phyloP scores from a whole-genome alignment of 2,797 vertebrate genomes.

The Poeciliopsis gracilis region DNA sequence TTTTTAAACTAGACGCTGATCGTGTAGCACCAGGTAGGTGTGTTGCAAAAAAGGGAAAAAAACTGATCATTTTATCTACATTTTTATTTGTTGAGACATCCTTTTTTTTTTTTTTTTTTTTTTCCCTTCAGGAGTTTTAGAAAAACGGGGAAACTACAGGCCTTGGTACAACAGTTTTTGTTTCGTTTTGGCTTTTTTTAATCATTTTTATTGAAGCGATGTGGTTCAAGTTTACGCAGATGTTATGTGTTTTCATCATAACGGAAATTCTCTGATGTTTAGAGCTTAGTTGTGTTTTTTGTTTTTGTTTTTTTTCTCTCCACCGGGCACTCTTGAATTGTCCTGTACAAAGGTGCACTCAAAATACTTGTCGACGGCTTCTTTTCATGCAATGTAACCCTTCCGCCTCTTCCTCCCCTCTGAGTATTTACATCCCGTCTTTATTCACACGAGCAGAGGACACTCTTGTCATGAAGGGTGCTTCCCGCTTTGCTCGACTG shows the following conservation, averaged over 20 bases:
- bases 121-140: constrained; percentile 20
- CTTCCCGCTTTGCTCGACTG: constrained; percentile 51
- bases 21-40: constrained; percentile 67
- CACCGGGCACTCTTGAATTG: constrained; percentile 82
- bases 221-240: constrained; percentile 61
- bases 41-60: constrained; percentile 34
- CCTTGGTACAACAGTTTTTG: constrained; percentile 67
- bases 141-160: constrained; percentile 40
- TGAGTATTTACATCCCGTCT: constrained; percentile 46
- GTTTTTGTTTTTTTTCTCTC: constrained; percentile 38
- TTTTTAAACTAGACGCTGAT: constrained; percentile 72
- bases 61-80: constrained; percentile 60
- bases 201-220: constrained; percentile 42
- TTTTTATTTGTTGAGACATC: constrained; percentile 50
- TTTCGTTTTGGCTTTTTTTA: constrained; percentile 34
- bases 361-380: constrained; percentile 83
- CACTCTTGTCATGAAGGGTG: constrained; percentile 71
- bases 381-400: constrained; percentile 82
- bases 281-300: constrained; percentile 78
- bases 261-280: constrained; percentile 79
- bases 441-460: constrained; percentile 57
- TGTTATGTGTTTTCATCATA: constrained; percentile 76
- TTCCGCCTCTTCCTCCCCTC: constrained; percentile 28
- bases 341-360: constrained; percentile 85
- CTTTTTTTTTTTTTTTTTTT: constrained; percentile 39